These are phyloP conservation scores for Naso thynnoides DNA, from an alignment of 2,797 vertebrate genomes.

Conservation along the genomic window DNA sequence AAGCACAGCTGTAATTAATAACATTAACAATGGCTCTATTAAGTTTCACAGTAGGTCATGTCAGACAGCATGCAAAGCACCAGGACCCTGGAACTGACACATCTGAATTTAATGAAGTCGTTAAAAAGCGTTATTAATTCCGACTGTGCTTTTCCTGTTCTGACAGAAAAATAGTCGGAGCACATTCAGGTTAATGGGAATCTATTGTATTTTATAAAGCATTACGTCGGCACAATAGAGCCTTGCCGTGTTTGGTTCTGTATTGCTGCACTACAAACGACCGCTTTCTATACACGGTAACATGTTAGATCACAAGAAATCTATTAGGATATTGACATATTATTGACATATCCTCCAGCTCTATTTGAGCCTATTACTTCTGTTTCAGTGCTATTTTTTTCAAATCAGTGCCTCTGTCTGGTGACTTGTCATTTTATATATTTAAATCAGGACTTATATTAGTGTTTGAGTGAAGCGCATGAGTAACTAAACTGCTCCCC, in stretches of 20 bases:
- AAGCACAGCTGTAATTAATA: too few species aligned
- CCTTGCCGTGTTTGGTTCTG: not conserved
- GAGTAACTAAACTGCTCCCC: slow-evolving; percentile 27
- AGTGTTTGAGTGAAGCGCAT: slow-evolving; percentile 6
- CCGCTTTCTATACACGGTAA: not conserved
- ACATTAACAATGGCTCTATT: too few species aligned
- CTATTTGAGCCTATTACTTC: not conserved
- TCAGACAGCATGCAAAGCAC: too few species aligned
- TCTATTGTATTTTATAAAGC: not conserved
- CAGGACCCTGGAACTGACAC: not conserved
- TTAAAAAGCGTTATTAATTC: not conserved
- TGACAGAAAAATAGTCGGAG: not conserved
- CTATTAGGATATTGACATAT: slow-evolving; percentile 3
- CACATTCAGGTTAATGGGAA: not conserved
- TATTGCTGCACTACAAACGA: not conserved
- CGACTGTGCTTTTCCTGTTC: not conserved
- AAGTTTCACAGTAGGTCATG: too few species aligned
- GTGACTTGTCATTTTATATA: slow-evolving; percentile 13
- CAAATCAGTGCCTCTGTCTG: slow-evolving; percentile 4
- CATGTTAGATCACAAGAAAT: not conserved
- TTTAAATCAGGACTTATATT: slow-evolving; percentile 17
- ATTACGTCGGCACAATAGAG: not conserved
- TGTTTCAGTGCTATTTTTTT: slow-evolving; percentile 23
- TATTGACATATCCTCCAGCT: slow-evolving; percentile 19
- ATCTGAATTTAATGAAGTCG: not conserved